Evolutionary conservation across 92 coral and sea anemone species (phyloP), one percentile per base, ranked within the genome.

Genomic region (Nematostella vectensis): DNA sequence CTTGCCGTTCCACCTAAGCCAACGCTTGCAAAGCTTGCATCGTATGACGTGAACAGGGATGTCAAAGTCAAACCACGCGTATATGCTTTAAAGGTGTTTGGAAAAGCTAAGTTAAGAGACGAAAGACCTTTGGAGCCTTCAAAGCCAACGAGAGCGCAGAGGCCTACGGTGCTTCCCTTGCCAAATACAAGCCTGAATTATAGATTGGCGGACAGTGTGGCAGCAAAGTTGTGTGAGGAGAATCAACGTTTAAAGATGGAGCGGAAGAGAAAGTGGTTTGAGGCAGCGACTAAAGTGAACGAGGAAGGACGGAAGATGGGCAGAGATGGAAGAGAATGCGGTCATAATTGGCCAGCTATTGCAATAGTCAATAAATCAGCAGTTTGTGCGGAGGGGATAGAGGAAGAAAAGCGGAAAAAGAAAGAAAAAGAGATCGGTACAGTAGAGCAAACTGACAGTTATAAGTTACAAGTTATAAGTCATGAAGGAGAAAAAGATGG

Each of bases 251-350:
- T n/a, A 2, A 55, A 58, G 29, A 66, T 66, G 72, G 72, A 66
- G 53, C 37, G 28, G 26, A 66, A 50, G 53, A 27, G 72, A 55
- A 54, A 48, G 33, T 66, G 72, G 72, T 66, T 66, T 66, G 62
- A 66, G 25, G 72, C 62, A 17, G 52, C 23, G 18, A 45, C 4
- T 4, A 45, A 45, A 19, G 18, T 4, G 18, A 45, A 11, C 18
- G 51, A 17, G 9, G 51, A 45, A 15, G 8, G 42, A 36, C n/a
- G n/a, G n/a, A n/a, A n/a, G n/a, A n/a, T n/a, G n/a, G n/a, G n/a
- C n/a, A n/a, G n/a, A n/a, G n/a, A n/a, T n/a, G n/a, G n/a, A n/a
- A n/a, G n/a, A n/a, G n/a, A n/a, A n/a, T n/a, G n/a, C n/a, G n/a
- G n/a, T n/a, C n/a, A n/a, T n/a, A n/a, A n/a, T n/a, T n/a, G n/a